Conservation (phyloP, 1,140 invertebrate genomes). For the Aphelenchoides avenae region DNA sequence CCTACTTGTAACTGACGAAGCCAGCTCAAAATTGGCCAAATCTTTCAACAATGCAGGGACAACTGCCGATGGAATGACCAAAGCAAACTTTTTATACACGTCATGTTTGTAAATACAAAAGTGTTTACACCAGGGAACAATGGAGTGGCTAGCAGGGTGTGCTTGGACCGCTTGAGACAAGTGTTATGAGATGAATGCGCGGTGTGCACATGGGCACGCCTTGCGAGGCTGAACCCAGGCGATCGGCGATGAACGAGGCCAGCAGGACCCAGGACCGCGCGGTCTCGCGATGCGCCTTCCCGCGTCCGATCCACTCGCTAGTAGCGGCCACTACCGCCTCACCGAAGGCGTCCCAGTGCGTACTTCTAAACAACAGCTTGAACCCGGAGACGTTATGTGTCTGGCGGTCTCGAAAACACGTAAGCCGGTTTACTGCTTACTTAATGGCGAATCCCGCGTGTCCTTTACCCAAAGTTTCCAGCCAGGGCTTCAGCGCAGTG, state of each 20-base stretch:
- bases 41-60: too few species aligned
- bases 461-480: conserved; percentile 38
- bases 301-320: conserved; percentile 47
- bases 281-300: conserved; percentile 38
- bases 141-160: too few species aligned
- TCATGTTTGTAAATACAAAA: too few species aligned
- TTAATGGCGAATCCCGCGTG: conserved; percentile 40
- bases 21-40: too few species aligned
- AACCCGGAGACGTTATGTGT: conserved; percentile 13
- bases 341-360: conserved; percentile 48
- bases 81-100: too few species aligned
- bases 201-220: conserved; percentile 7
- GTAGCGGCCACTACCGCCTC: conserved; percentile 33
- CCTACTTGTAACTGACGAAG: too few species aligned
- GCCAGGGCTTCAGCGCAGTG: conserved; percentile 27
- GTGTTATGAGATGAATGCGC: conserved; percentile 27
- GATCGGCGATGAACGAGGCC: conserved; percentile 23
- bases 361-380: conserved; percentile 35
- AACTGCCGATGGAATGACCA: too few species aligned
- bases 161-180: conserved; percentile 19
- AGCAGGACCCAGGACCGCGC: conserved; percentile 42
- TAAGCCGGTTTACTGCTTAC: conserved; percentile 16
- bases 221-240: conserved; percentile 20
- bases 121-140: too few species aligned
- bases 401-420: conserved; percentile 4